Evolutionary conservation across 2,888 invertebrate species (phyloP).

Genomic region (Agrotis ipsilon): DNA sequence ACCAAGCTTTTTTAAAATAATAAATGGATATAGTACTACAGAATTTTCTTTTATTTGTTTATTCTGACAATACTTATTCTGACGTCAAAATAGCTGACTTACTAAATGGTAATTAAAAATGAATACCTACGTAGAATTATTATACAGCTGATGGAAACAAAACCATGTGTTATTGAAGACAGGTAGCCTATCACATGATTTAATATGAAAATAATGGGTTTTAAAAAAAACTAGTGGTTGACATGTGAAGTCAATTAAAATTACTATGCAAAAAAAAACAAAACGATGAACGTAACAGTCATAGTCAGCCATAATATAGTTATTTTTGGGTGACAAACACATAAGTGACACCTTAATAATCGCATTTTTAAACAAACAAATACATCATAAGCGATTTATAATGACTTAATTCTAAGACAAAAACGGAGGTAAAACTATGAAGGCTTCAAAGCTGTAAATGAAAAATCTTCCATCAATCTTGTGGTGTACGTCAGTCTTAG

Average conservation of each 20-base stretch:
- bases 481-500: not conserved
- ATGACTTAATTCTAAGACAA: constrained; percentile 7
- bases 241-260: not conserved
- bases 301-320: not conserved
- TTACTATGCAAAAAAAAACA: no score
- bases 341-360: not conserved
- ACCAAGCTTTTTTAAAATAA: no score
- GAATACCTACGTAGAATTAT: not conserved
- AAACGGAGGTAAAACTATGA: not conserved
- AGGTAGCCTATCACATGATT: not conserved
- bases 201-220: not conserved
- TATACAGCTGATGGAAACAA: constrained; percentile 10
- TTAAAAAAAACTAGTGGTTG: not conserved
- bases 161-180: constrained; percentile 10
- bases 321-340: no score
- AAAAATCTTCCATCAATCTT: not conserved
- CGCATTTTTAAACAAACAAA: not conserved
- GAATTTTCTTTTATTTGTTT: no score
- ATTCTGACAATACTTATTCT: no score
- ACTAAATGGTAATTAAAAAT: constrained; percentile 9
- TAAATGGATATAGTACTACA: no score
- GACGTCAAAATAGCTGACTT: not conserved
- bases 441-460: not conserved
- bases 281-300: no score
- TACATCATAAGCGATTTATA: constrained; percentile 29